phyloP scores from a whole-genome alignment of 2,113 vertebrate genomes.

The Brevimyrus niger region DNA sequence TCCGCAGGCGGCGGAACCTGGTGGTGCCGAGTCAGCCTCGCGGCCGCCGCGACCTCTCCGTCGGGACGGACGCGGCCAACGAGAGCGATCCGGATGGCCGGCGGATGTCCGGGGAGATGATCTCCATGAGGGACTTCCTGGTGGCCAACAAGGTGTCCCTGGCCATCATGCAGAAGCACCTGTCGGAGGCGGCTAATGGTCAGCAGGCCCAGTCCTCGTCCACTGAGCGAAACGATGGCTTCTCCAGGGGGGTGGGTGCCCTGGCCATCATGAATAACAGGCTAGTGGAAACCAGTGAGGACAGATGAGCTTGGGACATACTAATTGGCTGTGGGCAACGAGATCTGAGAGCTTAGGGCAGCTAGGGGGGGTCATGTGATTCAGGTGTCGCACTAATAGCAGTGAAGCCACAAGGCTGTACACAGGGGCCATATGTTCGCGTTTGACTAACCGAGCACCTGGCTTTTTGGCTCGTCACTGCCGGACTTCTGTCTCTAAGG shows the following conservation, averaged over 20 bases:
- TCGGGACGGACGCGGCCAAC: conserved; percentile 57
- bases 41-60: conserved; percentile 52
- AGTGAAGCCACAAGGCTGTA: neutral
- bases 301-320: conserved; percentile 48
- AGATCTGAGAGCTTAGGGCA: neutral
- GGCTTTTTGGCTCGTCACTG: neutral
- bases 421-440: neutral
- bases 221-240: conserved; percentile 55
- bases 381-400: neutral
- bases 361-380: neutral
- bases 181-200: conserved; percentile 68
- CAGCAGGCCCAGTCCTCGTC: conserved; percentile 45
- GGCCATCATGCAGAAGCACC: conserved; percentile 74
- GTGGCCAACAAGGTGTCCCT: conserved; percentile 68
- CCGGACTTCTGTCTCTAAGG: neutral
- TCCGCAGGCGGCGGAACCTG: conserved; percentile 54
- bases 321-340: neutral
- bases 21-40: conserved; percentile 58
- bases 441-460: neutral
- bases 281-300: conserved; percentile 71
- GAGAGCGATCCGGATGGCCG: conserved; percentile 64
- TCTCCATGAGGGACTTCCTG: conserved; percentile 74
- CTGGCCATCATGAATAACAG: conserved; percentile 78
- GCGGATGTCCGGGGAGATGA: conserved; percentile 71
- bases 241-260: conserved; percentile 71